phyloP scores from a whole-genome alignment of 37 sponge, comb jelly and placozoan species.

The Oopsacas minuta region DNA sequence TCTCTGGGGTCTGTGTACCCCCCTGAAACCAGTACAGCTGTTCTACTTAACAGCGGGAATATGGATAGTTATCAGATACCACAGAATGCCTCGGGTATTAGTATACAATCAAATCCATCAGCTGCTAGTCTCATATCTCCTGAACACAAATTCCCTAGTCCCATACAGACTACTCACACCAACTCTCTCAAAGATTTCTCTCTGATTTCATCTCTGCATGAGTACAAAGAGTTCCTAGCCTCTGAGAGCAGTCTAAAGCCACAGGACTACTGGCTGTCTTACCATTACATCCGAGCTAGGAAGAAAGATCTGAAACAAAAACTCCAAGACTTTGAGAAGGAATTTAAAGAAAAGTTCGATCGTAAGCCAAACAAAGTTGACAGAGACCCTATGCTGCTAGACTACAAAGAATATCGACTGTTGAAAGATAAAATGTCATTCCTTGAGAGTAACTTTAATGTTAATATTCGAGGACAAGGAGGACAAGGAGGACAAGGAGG shows the following conservation, averaged over 20 bases:
- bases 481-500: neutral
- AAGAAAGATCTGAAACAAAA: neutral
- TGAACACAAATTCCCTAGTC: neutral
- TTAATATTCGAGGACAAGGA: neutral
- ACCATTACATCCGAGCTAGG: conserved; percentile 1
- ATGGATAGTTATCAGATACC: neutral
- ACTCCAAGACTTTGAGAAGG: conserved; percentile 14
- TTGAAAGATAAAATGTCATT: neutral
- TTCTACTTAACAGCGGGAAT: neutral
- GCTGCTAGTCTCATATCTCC: neutral
- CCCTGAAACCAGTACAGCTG: neutral
- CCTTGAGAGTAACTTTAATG: conserved; percentile 16
- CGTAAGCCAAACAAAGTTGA: neutral
- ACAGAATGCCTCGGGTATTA: neutral
- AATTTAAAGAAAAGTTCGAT: neutral
- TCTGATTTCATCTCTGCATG: neutral
- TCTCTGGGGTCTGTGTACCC: conserved; percentile 9
- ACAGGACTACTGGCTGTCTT: conserved; percentile 16
- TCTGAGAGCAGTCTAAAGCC: neutral
- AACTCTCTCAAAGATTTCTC: neutral
- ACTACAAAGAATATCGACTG: neutral
- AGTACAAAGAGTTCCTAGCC: neutral
- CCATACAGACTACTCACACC: neutral
- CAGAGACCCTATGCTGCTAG: neutral
- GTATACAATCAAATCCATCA: neutral